Percentiles rank a stretch among this genome's conserved stretches.
phyloP scores from a whole-genome alignment of 2,113 vertebrate species.

The Anthoscopus minutus region DNA sequence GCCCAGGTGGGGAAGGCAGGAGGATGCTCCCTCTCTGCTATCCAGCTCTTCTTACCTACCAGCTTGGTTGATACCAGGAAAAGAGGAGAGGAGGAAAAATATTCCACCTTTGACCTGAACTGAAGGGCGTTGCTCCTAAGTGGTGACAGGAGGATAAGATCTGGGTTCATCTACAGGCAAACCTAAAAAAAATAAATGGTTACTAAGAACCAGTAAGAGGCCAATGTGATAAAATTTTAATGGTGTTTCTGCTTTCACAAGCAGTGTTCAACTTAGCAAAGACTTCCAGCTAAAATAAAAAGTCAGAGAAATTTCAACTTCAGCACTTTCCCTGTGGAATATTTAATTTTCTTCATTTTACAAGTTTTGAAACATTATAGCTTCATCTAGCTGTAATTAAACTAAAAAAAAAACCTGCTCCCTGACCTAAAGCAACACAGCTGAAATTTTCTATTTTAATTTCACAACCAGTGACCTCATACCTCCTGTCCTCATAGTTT shows the following conservation, averaged over 20 bases:
- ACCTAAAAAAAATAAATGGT: too few relatives aligned
- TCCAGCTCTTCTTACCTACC: not conserved
- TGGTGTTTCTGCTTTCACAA: not conserved
- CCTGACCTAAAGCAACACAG: not conserved
- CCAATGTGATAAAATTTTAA: not conserved
- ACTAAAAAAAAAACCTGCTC: not conserved
- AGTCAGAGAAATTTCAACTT: not conserved
- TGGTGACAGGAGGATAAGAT: accelerated
- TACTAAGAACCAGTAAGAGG: not conserved
- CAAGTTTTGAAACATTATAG: not conserved
- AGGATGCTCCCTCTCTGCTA: not conserved
- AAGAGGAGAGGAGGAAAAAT: not conserved
- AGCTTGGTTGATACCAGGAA: not conserved
- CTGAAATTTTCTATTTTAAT: not conserved
- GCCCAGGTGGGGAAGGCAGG: not conserved
- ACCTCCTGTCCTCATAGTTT: not conserved
- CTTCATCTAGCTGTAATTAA: not conserved
- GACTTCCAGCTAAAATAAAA: not conserved
- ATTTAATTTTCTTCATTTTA: not conserved
- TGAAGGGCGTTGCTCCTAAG: not conserved
- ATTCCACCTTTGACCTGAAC: not conserved
- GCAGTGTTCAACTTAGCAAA: not conserved
- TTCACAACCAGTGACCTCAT: not conserved
- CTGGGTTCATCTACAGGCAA: not conserved
- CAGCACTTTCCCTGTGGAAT: not conserved